Conservation (phyloP, 2,113 vertebrate genomes). For the Smithornis capensis region DNA sequence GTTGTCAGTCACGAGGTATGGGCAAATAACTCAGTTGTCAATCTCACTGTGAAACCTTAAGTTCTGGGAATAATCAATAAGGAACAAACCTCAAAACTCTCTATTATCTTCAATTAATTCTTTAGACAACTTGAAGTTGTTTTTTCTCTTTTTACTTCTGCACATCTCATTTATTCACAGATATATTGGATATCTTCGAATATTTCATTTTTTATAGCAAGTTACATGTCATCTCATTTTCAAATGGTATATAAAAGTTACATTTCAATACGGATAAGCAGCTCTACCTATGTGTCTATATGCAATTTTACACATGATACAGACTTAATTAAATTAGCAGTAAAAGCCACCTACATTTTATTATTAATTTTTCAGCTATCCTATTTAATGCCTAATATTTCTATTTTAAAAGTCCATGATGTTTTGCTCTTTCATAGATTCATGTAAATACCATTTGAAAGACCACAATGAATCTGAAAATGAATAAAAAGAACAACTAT, state of each 20-base stretch:
- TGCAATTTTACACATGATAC: conserved; percentile 30
- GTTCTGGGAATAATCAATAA: conserved; percentile 85
- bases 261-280: conserved; percentile 39
- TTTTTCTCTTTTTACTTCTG: conserved; percentile 49
- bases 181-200: conserved; percentile 38
- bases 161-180: conserved; percentile 68
- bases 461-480: background rate
- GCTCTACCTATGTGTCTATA: background rate
- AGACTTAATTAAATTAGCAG: conserved; percentile 67
- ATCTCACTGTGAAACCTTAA: conserved; percentile 79
- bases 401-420: conserved; percentile 52
- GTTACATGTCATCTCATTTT: conserved; percentile 57
- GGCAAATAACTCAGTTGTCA: conserved; percentile 87
- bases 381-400: conserved; percentile 63
- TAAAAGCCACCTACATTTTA: conserved; percentile 55
- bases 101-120: conserved; percentile 60
- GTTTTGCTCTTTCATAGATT: background rate
- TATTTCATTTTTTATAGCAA: conserved; percentile 68
- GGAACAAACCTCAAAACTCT: conserved; percentile 27
- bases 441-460: background rate
- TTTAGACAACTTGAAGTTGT: conserved; percentile 51
- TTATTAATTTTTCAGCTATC: conserved; percentile 63
- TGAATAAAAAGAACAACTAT: background rate
- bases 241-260: conserved; percentile 29
- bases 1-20: conserved; percentile 84